A percentile compares a stretch with the other conserved stretches of the same genome.
Evolutionary conservation across 2,888 invertebrate genomes (phyloP).

Genomic region (Tipula helvola): DNA sequence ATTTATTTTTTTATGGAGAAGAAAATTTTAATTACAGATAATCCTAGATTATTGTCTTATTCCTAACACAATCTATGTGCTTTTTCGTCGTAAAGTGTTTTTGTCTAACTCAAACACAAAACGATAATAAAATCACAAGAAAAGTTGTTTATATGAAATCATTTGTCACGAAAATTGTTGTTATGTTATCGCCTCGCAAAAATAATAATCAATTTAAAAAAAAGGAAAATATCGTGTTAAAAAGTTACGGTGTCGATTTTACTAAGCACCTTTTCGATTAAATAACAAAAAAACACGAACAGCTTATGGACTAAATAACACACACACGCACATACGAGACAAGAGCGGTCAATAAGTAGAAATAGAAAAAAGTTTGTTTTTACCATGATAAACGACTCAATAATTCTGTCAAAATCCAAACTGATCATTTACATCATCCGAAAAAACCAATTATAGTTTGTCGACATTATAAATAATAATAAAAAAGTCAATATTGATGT

Average conservation of each 20-base stretch:
- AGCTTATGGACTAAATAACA: not conserved
- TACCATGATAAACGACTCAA: not conserved
- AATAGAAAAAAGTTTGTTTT: not conserved
- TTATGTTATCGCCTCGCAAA: not conserved
- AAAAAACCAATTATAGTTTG: not conserved
- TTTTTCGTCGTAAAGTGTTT: not conserved
- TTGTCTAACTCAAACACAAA: not conserved
- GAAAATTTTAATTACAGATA: conserved; percentile 4
- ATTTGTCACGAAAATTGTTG: not conserved
- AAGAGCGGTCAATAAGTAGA: not conserved
- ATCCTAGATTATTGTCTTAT: not conserved
- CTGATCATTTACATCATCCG: not conserved
- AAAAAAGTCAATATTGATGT: not conserved
- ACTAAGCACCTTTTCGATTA: not conserved
- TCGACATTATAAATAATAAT: not conserved
- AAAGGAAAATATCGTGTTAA: not conserved
- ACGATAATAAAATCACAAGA: not conserved
- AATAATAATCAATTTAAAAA: not conserved
- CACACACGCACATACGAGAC: not conserved
- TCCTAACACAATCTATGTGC: not conserved
- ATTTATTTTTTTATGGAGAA: not conserved
- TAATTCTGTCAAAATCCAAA: not conserved
- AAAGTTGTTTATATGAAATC: not conserved
- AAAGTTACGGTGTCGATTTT: not conserved
- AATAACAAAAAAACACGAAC: not conserved